phyloP scores from a whole-genome alignment of 2,888 invertebrate genomes.

The Caenorhabditis angaria region DNA sequence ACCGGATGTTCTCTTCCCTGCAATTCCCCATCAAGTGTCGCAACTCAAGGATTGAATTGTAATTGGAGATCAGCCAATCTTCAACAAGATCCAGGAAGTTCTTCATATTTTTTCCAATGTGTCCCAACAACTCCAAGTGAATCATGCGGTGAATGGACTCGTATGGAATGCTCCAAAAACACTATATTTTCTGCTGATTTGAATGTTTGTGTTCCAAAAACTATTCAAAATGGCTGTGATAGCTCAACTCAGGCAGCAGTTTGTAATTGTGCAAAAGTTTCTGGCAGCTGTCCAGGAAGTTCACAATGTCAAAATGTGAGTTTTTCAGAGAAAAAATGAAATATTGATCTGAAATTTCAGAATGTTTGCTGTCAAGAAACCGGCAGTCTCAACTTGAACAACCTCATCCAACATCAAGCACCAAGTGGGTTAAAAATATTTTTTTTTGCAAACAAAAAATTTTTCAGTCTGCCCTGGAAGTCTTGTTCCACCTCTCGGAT shows the following conservation, averaged over 20 bases:
- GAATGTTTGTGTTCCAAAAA: slow-evolving; percentile 46
- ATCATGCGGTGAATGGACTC: slow-evolving; percentile 69
- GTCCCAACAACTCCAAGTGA: slow-evolving; percentile 59
- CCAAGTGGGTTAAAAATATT: slow-evolving; percentile 33
- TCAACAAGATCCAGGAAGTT: slow-evolving; percentile 52
- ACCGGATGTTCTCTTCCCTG: slow-evolving; percentile 50
- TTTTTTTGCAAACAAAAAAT: neutral
- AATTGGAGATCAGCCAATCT: slow-evolving; percentile 65
- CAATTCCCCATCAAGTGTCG: slow-evolving; percentile 32
- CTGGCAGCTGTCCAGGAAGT: slow-evolving; percentile 57
- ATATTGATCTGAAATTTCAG: slow-evolving; percentile 33
- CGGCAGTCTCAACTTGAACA: slow-evolving; percentile 36
- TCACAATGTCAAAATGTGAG: slow-evolving; percentile 55
- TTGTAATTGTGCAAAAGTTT: slow-evolving; percentile 55
- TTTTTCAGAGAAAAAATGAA: neutral
- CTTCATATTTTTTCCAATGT: slow-evolving; percentile 68
- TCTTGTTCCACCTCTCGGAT: slow-evolving; percentile 55
- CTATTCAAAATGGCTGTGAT: slow-evolving; percentile 34
- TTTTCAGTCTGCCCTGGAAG: slow-evolving; percentile 58
- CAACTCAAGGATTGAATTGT: slow-evolving; percentile 53
- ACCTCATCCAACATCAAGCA: slow-evolving; percentile 54
- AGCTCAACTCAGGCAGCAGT: slow-evolving; percentile 40
- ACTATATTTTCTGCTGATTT: slow-evolving; percentile 46
- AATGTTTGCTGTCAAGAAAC: slow-evolving; percentile 60
- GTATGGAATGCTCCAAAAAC: slow-evolving; percentile 63